Percentiles rank a stretch among this genome's conserved stretches.
phyloP scores from a whole-genome alignment of 2,888 invertebrate genomes.

The Calephelis perditalis region DNA sequence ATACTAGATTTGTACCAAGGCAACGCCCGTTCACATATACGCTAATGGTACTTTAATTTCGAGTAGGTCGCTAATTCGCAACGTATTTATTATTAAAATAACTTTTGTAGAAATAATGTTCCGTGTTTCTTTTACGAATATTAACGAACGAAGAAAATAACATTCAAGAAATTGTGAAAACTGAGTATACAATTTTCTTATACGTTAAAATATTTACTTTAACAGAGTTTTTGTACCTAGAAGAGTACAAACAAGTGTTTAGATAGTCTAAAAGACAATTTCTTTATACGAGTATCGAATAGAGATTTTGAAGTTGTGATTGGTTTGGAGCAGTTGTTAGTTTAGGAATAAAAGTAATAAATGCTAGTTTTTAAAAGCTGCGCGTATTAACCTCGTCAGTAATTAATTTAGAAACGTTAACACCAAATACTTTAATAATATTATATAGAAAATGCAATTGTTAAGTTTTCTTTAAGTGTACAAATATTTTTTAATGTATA shows the following conservation, averaged over 20 bases:
- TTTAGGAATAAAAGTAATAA: conserved; percentile 25
- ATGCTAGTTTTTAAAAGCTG: conserved; percentile 39
- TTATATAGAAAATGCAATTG: conserved; percentile 25
- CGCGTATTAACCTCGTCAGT: conserved; percentile 33
- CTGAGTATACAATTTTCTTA: conserved; percentile 18
- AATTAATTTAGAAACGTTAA: conserved; percentile 59
- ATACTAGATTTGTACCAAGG: no score
- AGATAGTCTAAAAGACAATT: conserved; percentile 14
- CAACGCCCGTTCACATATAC: no score
- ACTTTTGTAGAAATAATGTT: no score
- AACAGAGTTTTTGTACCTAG: conserved; percentile 29
- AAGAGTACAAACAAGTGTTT: conserved; percentile 27
- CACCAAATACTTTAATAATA: conserved; percentile 65
- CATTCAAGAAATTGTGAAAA: no score
- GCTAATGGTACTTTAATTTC: no score
- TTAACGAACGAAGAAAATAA: no score
- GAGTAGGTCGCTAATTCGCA: no score
- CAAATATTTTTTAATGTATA: conserved; percentile 17
- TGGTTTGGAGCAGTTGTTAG: conserved; percentile 30
- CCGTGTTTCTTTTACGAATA: no score
- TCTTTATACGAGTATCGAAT: conserved; percentile 13
- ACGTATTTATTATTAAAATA: no score
- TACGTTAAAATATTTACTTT: conserved; percentile 19
- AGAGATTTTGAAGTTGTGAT: conserved; percentile 21
- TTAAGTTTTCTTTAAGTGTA: conserved; percentile 25